These are phyloP conservation scores for Nycticorax nycticorax DNA, from an alignment of 2,113 vertebrate species.

Conservation along the genomic window DNA sequence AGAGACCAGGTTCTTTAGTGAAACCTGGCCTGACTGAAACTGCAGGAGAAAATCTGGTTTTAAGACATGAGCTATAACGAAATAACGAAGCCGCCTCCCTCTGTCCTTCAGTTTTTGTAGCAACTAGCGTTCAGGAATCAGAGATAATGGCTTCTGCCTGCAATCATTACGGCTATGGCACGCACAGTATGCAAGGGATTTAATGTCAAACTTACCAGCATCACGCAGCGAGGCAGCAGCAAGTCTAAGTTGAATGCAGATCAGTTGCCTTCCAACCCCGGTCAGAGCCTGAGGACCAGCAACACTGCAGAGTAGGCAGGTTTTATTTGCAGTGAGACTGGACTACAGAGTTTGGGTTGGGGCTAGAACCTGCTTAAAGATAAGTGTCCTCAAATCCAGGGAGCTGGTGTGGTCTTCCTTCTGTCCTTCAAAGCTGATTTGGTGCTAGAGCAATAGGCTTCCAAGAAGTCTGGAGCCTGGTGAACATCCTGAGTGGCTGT, in stretches of 20 bases:
- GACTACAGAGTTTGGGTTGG: neutral
- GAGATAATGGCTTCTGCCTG: constrained; percentile 3
- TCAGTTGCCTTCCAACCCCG: neutral
- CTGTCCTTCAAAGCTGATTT: neutral
- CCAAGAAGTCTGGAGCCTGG: neutral
- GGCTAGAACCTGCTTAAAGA: neutral
- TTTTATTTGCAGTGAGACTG: neutral
- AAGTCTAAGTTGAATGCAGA: neutral
- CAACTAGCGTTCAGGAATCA: neutral
- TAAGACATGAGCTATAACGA: neutral
- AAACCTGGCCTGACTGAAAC: neutral
- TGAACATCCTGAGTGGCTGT: accelerated
- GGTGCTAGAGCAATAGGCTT: neutral
- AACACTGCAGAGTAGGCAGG: neutral
- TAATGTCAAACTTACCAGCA: neutral
- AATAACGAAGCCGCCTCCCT: neutral
- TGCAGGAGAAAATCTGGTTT: neutral
- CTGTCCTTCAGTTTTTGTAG: constrained; percentile 14
- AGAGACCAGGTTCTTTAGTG: neutral
- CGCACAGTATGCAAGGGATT: neutral
- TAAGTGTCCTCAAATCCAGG: neutral
- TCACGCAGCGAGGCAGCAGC: accelerated
- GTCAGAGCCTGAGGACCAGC: accelerated
- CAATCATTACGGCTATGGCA: neutral
- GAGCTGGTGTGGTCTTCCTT: neutral